Percentiles rank a stretch among this genome's conserved stretches.
phyloP scores from a whole-genome alignment of 2,113 vertebrate genomes.

The Archocentrus centrarchus region DNA sequence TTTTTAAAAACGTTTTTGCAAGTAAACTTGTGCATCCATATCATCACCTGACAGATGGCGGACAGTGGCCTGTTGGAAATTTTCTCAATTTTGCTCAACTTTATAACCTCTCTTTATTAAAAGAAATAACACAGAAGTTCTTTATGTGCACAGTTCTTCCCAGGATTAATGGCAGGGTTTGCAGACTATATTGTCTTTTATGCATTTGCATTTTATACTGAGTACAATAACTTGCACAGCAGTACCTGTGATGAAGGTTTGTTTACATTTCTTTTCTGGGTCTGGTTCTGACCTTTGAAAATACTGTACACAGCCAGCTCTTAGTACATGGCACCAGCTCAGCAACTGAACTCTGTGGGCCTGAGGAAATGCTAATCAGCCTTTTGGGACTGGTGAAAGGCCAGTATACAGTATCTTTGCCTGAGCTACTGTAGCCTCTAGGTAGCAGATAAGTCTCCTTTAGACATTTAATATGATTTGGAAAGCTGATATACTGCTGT shows the following conservation, averaged over 20 bases:
- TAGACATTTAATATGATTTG: slow-evolving; percentile 60
- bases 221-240: background rate
- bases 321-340: slow-evolving; percentile 1
- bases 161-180: background rate
- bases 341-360: slow-evolving; percentile 29
- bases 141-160: background rate
- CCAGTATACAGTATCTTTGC: slow-evolving; percentile 29
- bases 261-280: background rate
- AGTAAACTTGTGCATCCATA: background rate
- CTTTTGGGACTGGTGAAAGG: slow-evolving; percentile 29
- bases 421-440: slow-evolving; percentile 34
- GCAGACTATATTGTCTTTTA: background rate
- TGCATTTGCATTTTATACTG: background rate
- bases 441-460: slow-evolving; percentile 49
- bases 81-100: background rate
- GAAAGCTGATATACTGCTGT: slow-evolving; percentile 48
- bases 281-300: slow-evolving; percentile 44
- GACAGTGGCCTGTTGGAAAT: background rate
- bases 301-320: slow-evolving; percentile 18
- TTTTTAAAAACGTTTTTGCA: background rate
- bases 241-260: background rate
- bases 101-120: background rate
- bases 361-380: slow-evolving; percentile 54
- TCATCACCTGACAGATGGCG: background rate
- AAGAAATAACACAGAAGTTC: background rate